Evolutionary conservation across 2,797 vertebrate genomes (phyloP), one percentile per base, ranked within the genome.

Genomic region (Malacoraja senta): DNA sequence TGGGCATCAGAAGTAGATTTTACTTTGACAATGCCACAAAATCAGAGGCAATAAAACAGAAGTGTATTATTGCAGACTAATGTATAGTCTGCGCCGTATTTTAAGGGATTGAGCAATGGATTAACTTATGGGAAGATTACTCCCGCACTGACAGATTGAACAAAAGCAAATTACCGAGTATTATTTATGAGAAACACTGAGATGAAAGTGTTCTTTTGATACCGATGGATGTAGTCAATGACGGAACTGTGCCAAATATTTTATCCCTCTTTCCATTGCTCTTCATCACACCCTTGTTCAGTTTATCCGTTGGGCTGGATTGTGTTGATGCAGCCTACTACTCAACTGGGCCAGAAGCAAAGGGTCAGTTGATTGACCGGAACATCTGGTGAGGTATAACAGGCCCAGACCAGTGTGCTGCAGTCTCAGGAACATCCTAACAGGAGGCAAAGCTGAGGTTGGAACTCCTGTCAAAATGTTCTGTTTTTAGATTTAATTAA

Each of bases 31-130:
- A 29, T 91, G 44, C 71, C 26, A 58, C 21, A 76, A 92, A 74
- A 74, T 58, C 44, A 58, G 24, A 24, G 53, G 90, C 74, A 92
- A 92, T 92, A 58, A 92, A 92, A 74, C 65, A 72, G 90, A 35
- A 88, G 12, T 21, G 15, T 92, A n/a, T 92, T 92, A 58, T 92
- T 58, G 26, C 35, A 92, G 90, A 53, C 90, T 74, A 76, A 76
- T 76, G n/a, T 29, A 21, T 12, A 92, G 38, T 72, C 90, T 53
- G 10, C 15, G 1, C 15, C 76, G 21, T 35, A 38, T 74, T 61
- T 92, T 76, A 92, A 92, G 90, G 72, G 71, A 38, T 53, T 76
- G 26, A 92, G 76, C 44, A 32, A 63, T 35, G 84, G 84, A 88
- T 88, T 88, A 88, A 88, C 13, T 68, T 58, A n/a, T 4, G 7